Conservation (phyloP, 2,888 invertebrate species). For the Pollenia angustigena region DNA sequence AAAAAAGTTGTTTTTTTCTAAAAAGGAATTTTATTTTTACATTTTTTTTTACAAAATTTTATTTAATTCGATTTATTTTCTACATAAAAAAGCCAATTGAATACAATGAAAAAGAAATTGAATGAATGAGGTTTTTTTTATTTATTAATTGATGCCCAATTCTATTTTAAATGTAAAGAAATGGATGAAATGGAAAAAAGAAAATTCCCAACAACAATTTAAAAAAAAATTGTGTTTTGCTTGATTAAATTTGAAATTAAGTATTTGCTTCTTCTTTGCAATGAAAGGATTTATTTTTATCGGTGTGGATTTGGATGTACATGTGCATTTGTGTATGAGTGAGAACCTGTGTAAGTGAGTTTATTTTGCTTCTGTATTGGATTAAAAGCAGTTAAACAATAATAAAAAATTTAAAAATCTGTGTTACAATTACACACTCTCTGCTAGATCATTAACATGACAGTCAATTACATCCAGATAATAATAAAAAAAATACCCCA, state of each 20-base stretch:
- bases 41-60: too few species aligned
- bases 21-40: too few species aligned
- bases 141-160: constrained; percentile 39
- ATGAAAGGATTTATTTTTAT: constrained; percentile 64
- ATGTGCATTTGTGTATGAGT: background rate
- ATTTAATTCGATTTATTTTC: too few species aligned
- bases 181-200: background rate
- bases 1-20: background rate
- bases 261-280: background rate
- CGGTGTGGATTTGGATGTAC: background rate
- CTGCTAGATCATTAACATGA: constrained; percentile 64
- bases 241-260: constrained; percentile 25
- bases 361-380: constrained; percentile 11
- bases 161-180: constrained; percentile 22
- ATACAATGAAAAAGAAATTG: background rate
- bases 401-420: constrained; percentile 61
- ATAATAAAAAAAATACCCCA: background rate
- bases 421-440: constrained; percentile 58
- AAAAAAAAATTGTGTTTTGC: background rate
- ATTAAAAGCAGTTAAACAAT: constrained; percentile 49
- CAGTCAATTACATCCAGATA: constrained; percentile 58
- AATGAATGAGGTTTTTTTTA: constrained; percentile 19
- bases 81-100: too few species aligned
- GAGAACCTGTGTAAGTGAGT: too few species aligned
- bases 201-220: constrained; percentile 6